phyloP scores from a whole-genome alignment of 2,888 invertebrate genomes.

The Phyllotreta cruciferae region DNA sequence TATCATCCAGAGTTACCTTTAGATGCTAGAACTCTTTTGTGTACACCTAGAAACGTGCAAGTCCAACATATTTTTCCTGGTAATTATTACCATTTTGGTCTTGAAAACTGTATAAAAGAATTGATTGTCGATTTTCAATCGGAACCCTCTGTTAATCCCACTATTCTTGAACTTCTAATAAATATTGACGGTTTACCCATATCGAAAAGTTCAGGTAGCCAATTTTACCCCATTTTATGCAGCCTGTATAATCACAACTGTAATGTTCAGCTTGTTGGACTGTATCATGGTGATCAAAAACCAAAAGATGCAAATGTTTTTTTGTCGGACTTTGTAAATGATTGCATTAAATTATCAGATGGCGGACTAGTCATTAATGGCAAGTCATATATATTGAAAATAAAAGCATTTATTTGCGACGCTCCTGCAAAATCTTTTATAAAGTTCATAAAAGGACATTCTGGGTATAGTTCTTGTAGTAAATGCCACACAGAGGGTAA shows the following conservation, averaged over 20 bases:
- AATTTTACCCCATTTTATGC: slow-evolving; percentile 28
- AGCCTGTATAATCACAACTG: slow-evolving; percentile 21
- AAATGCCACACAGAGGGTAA: slow-evolving; percentile 39
- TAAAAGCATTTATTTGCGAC: no score
- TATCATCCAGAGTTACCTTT: slow-evolving; percentile 14
- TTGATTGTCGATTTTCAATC: slow-evolving; percentile 14
- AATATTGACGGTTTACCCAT: slow-evolving; percentile 30
- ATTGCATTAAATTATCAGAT: background rate
- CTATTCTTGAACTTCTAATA: slow-evolving; percentile 14
- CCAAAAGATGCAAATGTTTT: slow-evolving; percentile 25
- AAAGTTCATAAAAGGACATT: slow-evolving; percentile 37
- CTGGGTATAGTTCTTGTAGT: slow-evolving; percentile 40
- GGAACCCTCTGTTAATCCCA: slow-evolving; percentile 10
- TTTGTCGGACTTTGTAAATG: slow-evolving; percentile 30
- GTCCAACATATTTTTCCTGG: slow-evolving; percentile 17
- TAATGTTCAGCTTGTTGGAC: slow-evolving; percentile 27
- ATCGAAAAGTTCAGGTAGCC: slow-evolving; percentile 33
- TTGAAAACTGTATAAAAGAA: slow-evolving; percentile 22
- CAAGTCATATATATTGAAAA: no score
- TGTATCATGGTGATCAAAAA: slow-evolving; percentile 31
- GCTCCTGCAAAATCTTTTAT: slow-evolving; percentile 27
- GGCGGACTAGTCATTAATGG: no score
- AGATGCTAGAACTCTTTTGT: slow-evolving; percentile 17
- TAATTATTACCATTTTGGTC: slow-evolving; percentile 25
- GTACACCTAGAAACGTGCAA: slow-evolving; percentile 17